Evolutionary conservation across 2,113 vertebrate species (phyloP).

Genomic region (Odocoileus hemionus): DNA sequence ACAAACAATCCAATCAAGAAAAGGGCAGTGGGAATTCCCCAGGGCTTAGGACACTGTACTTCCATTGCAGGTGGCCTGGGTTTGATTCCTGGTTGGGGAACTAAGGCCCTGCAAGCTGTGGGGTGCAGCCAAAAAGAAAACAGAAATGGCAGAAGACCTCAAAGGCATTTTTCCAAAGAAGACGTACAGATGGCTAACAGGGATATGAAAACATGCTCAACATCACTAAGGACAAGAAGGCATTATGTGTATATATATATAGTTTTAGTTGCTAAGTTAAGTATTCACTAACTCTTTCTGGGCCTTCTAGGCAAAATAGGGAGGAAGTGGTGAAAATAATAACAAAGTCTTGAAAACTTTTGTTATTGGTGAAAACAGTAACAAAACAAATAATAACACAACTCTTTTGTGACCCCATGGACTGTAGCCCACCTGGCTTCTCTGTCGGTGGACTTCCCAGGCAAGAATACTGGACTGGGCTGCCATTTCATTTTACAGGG

Average conservation of each 20-base stretch:
- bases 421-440: neutral
- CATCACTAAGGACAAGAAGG: neutral
- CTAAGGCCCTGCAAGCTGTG: neutral
- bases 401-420: neutral
- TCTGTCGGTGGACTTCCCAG: too few species aligned
- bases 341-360: neutral
- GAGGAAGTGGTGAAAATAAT: neutral
- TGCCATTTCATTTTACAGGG: too few species aligned
- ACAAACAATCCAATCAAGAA: neutral
- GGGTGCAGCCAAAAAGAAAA: neutral
- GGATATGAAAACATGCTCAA: neutral
- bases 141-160: neutral
- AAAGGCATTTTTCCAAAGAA: neutral
- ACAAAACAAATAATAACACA: neutral
- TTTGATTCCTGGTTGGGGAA: neutral
- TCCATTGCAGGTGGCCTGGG: neutral
- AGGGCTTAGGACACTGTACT: neutral
- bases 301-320: neutral
- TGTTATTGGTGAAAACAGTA: neutral
- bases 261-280: neutral
- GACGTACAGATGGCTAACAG: neutral
- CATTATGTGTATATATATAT: neutral
- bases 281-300: neutral
- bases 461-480: too few species aligned
- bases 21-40: neutral